Base-by-base conservation (phyloP, 2,888 invertebrate species). In the Unio delphinus region DNA sequence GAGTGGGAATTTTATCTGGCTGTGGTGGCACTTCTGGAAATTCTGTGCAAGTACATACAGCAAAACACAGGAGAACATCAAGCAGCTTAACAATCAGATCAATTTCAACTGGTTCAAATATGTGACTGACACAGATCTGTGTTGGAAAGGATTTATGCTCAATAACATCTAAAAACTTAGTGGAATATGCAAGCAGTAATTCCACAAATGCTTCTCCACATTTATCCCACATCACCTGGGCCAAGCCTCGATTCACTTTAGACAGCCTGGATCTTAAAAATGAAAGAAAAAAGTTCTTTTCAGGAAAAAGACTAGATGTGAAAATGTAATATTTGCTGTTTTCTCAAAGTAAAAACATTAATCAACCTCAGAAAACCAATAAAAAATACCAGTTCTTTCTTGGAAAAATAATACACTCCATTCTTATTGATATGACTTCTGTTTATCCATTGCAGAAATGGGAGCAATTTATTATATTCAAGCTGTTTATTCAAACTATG, bases 151-250 rank as follows among this genome's bases (percentile, higher is more conserved):
- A 45, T 45, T 45, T 45, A 61, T 58, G 61, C 64, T 55, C 66
- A 58, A 61, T 20, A 6, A 58, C 56, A 57, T 70, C 68, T 56
- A 62, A 54, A 18, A 79, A 61, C 62, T 73, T 76, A 30, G 67
- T 63, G 55, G 79, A 74, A 69, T 74, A 80, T 55, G 74, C 68
- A 15, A 63, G 61, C 2, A 83, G 69, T 28, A 83, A 64, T 23
- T 73, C 75, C 26, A 80, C 70, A 17, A 77, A 61, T 54, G 70
- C 70, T 7, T 64, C 30, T 56, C 83, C 83, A 64, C 75, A 73
- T 64, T 69, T 79, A 67, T 82, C 80, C 83, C 83, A 83, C 61
- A 80, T 74, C 34, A 71, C 65, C 71, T 80, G 76, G 55, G 80
- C 76, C 26, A 80, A 69, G 28, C 71, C 68, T 65, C 76, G 70